Conservation (phyloP, 2,888 invertebrate species). For the Thymelicus acteon region DNA sequence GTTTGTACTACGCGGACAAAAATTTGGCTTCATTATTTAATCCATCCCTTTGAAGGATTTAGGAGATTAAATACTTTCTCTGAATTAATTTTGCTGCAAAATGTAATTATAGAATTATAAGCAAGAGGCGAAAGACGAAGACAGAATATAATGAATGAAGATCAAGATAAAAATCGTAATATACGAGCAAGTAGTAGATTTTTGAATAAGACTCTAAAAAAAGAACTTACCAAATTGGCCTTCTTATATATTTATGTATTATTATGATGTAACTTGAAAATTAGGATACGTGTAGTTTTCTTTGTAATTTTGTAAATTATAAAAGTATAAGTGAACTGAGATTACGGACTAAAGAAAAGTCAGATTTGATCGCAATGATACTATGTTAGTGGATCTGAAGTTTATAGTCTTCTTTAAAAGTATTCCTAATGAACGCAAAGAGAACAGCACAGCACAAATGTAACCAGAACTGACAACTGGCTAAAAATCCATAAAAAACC, state of each 20-base stretch:
- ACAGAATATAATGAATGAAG: constrained; percentile 15
- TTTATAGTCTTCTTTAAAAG: no score
- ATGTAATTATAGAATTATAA: constrained; percentile 26
- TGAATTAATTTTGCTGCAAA: constrained; percentile 27
- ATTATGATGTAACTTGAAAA: no score
- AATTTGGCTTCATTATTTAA: constrained; percentile 32
- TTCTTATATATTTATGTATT: no score
- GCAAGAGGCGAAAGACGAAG: neutral
- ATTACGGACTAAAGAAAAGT: no score
- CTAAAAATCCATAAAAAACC: constrained; percentile 15
- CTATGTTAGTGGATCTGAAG: no score
- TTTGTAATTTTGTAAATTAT: no score
- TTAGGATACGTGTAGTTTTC: no score
- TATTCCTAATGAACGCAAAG: no score
- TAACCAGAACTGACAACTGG: neutral
- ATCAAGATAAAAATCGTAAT: constrained; percentile 8
- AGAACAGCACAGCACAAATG: neutral
- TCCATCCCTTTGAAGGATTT: constrained; percentile 31
- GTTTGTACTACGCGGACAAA: constrained; percentile 25
- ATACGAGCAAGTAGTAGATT: neutral
- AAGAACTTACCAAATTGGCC: no score
- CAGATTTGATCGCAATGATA: no score
- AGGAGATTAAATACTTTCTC: constrained; percentile 31
- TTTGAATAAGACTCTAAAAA: neutral
- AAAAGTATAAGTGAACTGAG: no score